Base-by-base conservation (phyloP, 2,888 invertebrate species). In the Catocala sponsa region DNA sequence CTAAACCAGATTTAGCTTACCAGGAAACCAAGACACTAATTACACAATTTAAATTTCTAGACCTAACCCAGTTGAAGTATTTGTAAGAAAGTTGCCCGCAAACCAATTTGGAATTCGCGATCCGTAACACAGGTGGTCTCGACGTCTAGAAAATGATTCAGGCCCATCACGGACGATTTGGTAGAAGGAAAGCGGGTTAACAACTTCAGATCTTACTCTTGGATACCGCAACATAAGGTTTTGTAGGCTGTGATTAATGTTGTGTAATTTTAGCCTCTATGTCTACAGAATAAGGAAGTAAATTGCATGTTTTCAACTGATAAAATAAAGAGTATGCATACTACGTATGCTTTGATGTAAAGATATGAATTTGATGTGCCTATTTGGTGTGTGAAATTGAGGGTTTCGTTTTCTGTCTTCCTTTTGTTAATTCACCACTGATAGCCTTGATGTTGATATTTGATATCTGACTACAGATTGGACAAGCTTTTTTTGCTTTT, bases 11-110 rank as follows among this genome's bases (percentile, higher is more conserved):
- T 25, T 25, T 25, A 25, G 25, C 25, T 25, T 25, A 25, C 25
- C 25, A 2, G 25, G 25, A 25, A 25, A 25, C 25, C 25, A 2
- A 25, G 25, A 25, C 2, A 2, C 25, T 12, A 52, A 52, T 52
- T 33, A 25, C 46, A 32, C n/a, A 61, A 55, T 50, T 49, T 50
- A 33, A 51, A 51, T 61, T 56, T 61, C 76, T 75, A 81, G 71
- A 70, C 57, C 59, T 79, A 81, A 81, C 74, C 82, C 73, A 86
- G 80, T 82, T 81, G 74, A 67, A 61, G 67, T 62, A 73, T 76
- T 57, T 68, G 68, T 81, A 85, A 80, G 89, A 90, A 90, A 91
- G 89, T 83, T 64, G 65, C 70, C 82, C 81, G 72, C 85, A 84
- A 79, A 80, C 83, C 82, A 87, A 86, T 90, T 89, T 85, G 82